Conservation (phyloP, 1,140 invertebrate species). For the Drosophila nannoptera region DNA sequence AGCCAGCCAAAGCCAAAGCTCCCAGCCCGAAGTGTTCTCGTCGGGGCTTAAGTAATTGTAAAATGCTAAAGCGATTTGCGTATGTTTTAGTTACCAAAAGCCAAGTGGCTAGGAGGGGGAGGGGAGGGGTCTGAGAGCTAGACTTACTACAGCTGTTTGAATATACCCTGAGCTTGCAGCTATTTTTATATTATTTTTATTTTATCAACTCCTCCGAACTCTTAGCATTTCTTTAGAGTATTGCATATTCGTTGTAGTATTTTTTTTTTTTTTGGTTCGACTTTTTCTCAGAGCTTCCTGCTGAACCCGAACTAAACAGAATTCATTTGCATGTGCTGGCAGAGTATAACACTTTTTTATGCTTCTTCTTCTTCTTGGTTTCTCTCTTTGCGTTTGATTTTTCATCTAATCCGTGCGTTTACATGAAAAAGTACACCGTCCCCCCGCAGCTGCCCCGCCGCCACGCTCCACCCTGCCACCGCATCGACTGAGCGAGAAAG, state of each 20-base stretch:
- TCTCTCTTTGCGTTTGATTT: constrained; percentile 59
- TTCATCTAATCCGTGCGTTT: constrained; percentile 75
- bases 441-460: background rate
- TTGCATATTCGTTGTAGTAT: background rate
- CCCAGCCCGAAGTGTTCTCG: constrained; percentile 32
- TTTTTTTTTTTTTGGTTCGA: background rate
- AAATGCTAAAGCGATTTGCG: constrained; percentile 57
- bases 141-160: no score
- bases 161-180: no score
- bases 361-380: background rate
- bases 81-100: constrained; percentile 55
- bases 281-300: background rate
- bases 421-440: constrained; percentile 33
- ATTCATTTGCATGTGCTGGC: constrained; percentile 68
- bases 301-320: constrained; percentile 55
- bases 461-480: no score
- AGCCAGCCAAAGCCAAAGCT: constrained; percentile 4
- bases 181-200: no score
- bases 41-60: constrained; percentile 64
- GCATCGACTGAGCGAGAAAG: constrained; percentile 20
- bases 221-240: background rate
- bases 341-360: constrained; percentile 28
- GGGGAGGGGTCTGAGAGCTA: background rate
- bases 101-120: constrained; percentile 30
- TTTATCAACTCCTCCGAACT: no score